These are phyloP conservation scores for Hetaerina americana DNA, from an alignment of 1,140 invertebrate genomes.

Conservation along the genomic window DNA sequence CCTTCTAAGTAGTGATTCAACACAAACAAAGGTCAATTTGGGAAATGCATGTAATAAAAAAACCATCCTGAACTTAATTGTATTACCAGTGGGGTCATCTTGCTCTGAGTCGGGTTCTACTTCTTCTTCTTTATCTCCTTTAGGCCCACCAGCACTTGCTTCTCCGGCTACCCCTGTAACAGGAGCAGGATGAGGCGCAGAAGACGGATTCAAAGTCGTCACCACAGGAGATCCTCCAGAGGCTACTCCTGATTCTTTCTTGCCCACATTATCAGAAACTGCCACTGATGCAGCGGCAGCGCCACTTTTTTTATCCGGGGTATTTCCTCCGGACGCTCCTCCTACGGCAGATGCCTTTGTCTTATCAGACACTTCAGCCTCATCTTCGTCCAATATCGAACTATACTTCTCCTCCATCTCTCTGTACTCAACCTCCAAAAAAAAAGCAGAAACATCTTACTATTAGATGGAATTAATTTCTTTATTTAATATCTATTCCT, in stretches of 20 bases:
- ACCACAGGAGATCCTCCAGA: background rate
- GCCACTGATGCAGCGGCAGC: background rate
- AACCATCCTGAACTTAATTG: too few species aligned
- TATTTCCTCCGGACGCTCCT: background rate
- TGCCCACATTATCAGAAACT: background rate
- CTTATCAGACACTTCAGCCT: background rate
- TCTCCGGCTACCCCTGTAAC: background rate
- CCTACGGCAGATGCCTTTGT: background rate
- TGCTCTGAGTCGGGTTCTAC: background rate
- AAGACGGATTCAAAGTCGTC: background rate
- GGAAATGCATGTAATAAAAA: too few species aligned
- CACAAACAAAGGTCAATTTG: too few species aligned
- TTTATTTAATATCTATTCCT: background rate
- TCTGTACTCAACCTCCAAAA: background rate
- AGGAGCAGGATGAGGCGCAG: background rate
- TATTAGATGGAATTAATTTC: background rate
- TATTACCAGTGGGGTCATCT: background rate
- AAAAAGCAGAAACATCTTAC: background rate
- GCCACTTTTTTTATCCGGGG: background rate
- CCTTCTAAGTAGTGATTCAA: too few species aligned
- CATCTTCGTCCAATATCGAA: background rate
- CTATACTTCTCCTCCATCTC: background rate
- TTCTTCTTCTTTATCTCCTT: background rate
- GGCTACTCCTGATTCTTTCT: background rate
- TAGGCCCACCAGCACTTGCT: background rate